phyloP scores from a whole-genome alignment of 2,113 vertebrate genomes.

The Petromus typicus region DNA sequence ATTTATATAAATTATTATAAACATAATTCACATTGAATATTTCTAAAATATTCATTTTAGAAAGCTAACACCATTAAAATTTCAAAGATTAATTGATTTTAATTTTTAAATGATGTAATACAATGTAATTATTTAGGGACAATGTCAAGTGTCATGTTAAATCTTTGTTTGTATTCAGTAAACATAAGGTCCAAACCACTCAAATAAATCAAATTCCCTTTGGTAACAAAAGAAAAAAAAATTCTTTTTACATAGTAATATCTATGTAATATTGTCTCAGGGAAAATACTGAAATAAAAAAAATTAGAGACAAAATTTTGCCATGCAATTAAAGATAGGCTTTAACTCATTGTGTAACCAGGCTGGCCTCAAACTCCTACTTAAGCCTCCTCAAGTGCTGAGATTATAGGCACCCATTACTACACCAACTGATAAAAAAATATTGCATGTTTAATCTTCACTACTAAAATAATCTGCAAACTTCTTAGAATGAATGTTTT shows the following conservation, averaged over 20 bases:
- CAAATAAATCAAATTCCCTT: constrained; percentile 30
- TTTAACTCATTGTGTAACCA: too few relatives aligned
- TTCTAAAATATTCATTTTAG: constrained; percentile 81
- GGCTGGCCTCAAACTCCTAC: too few relatives aligned
- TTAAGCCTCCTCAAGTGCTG: too few relatives aligned
- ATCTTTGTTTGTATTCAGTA: constrained; percentile 44
- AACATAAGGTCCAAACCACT: constrained; percentile 13
- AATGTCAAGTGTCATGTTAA: constrained; percentile 79
- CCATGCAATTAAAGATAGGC: too few relatives aligned
- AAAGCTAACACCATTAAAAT: constrained; percentile 79
- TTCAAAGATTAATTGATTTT: constrained; percentile 83
- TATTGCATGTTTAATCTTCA: background rate
- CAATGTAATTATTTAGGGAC: constrained; percentile 81
- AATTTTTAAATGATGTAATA: constrained; percentile 60
- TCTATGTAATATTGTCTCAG: background rate
- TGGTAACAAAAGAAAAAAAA: background rate
- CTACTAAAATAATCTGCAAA: background rate
- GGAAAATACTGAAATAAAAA: background rate
- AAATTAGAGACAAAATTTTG: too few relatives aligned
- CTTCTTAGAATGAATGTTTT: background rate
- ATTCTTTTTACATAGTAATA: rapidly evolving
- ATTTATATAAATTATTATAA: constrained; percentile 21
- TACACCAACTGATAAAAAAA: background rate
- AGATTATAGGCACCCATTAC: too few relatives aligned
- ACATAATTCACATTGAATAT: too few relatives aligned